Evolutionary conservation across 2,113 vertebrate species (phyloP).

Genomic region (Oostethus manadensis): DNA sequence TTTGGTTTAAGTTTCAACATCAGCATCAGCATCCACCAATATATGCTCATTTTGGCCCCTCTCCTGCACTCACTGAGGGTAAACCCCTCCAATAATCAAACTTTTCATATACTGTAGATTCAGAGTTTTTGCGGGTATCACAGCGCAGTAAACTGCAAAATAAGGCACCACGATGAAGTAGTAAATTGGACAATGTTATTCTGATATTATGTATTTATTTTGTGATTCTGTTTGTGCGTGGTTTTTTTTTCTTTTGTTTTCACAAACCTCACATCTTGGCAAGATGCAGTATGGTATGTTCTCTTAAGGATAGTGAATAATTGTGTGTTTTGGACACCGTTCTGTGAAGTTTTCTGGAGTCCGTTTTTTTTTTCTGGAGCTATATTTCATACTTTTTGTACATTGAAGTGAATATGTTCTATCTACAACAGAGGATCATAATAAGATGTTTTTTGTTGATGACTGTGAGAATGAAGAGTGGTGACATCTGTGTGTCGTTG

Average conservation of each 20-base stretch:
- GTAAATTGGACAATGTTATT: slow-evolving; percentile 32
- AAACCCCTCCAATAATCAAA: slow-evolving; percentile 5
- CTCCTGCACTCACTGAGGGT: not conserved
- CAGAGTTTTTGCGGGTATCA: slow-evolving; percentile 3
- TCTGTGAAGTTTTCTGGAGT: slow-evolving; percentile 53
- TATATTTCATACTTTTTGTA: slow-evolving; percentile 25
- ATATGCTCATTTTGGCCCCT: too few species aligned
- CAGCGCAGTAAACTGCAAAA: slow-evolving; percentile 16
- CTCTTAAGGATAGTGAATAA: slow-evolving; percentile 39
- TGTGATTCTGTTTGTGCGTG: slow-evolving; percentile 27
- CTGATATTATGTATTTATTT: slow-evolving; percentile 58
- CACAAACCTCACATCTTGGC: slow-evolving; percentile 46
- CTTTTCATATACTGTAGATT: not conserved
- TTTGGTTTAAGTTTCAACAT: slow-evolving; percentile 18
- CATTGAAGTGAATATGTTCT: slow-evolving; percentile 17
- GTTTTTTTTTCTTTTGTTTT: slow-evolving; percentile 38
- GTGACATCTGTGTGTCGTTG: slow-evolving; percentile 28
- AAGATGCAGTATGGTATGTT: slow-evolving; percentile 42
- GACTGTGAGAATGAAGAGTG: slow-evolving; percentile 52
- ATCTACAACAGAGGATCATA: slow-evolving; percentile 9
- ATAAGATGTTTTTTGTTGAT: slow-evolving; percentile 31
- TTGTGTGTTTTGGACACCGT: slow-evolving; percentile 42
- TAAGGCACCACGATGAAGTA: slow-evolving; percentile 7
- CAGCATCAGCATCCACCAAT: not conserved
- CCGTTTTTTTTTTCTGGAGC: slow-evolving; percentile 23